Percentiles rank a stretch among this genome's conserved stretches.
phyloP scores from a whole-genome alignment of 2,113 vertebrate genomes.

The Phainopepla nitens region DNA sequence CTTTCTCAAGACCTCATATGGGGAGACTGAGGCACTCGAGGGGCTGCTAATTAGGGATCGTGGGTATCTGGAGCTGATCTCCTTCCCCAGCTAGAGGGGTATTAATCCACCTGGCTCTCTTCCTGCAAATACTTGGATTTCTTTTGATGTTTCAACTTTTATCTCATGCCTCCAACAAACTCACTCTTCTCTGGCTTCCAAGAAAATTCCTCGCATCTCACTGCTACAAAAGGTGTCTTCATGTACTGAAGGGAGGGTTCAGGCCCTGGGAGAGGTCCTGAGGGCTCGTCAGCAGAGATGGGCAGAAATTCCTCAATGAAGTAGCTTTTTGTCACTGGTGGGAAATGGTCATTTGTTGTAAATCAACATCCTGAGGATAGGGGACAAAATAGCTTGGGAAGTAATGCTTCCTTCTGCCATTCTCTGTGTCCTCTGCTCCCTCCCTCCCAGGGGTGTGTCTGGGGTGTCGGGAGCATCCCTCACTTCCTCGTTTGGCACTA shows the following conservation, averaged over 20 bases:
- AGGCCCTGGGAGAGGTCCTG: not conserved
- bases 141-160: conserved; percentile 61
- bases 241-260: not conserved
- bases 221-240: not conserved
- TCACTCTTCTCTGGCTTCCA: not conserved
- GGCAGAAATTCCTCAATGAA: not conserved
- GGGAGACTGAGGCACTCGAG: conserved; percentile 20
- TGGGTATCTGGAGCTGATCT: conserved; percentile 58
- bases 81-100: conserved; percentile 31
- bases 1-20: conserved; percentile 7
- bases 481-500: not conserved
- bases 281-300: not conserved
- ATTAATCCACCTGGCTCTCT: conserved; percentile 20
- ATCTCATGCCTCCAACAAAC: not conserved
- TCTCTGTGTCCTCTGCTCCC: not conserved
- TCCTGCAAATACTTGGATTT: conserved; percentile 10
- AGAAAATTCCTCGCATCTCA: not conserved
- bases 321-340: not conserved
- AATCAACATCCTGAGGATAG: not conserved
- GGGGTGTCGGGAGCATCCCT: fast-evolving
- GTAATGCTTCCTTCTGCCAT: not conserved
- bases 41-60: conserved; percentile 30
- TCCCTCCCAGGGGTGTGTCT: not conserved
- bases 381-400: not conserved
- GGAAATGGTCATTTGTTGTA: not conserved